Evolutionary conservation across 1,140 invertebrate species (phyloP), one percentile per base, ranked within the genome.

Genomic region (Leucophenga varia): DNA sequence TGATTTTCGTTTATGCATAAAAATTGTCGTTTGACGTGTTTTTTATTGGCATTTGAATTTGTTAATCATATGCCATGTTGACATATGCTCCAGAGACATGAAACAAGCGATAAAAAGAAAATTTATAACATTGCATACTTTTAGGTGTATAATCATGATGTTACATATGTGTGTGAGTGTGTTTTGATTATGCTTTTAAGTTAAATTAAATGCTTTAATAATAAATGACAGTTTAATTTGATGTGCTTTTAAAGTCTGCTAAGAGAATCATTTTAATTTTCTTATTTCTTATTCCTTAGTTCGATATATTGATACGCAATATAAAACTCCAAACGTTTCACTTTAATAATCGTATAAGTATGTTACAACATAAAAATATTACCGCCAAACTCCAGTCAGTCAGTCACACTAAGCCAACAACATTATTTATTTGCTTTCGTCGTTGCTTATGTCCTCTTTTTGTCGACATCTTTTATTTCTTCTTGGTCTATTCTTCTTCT

Each of bases 121-220:
- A 7, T 12, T 28, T 28, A 28, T 12, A 28, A 12, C 6, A 28
- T 12, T 28, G 25, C 25, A 12, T 7, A 28, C 6, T 7, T 6
- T 28, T 12, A 28, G n/a, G 9, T 48, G 30, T 40, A 32, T 14
- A 38, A 7, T 30, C 40, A 32, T 43, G 14, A 12, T 7, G 31
- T 17, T 2, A 19, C n/a, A n/a, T 19, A 10, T 20, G 42, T 32
- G 36, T 52, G 47, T 22, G 31, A 6, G 47, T 35, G 46, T 43
- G 48, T 17, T 35, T 35, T n/a, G 53, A 46, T 34, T 34, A 37
- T 31, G 43, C 61, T 52, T 57, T 63, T 61, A 52, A 67, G 50
- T 50, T 59, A 65, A 65, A 65, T 65, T 61, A 65, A 65, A 57
- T 63, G 61, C 63, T 44, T 65, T 56, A 65, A 67, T 65, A 67